These are phyloP conservation scores for Torymus auratus DNA, from an alignment of 2,888 invertebrate species.

Conservation along the genomic window DNA sequence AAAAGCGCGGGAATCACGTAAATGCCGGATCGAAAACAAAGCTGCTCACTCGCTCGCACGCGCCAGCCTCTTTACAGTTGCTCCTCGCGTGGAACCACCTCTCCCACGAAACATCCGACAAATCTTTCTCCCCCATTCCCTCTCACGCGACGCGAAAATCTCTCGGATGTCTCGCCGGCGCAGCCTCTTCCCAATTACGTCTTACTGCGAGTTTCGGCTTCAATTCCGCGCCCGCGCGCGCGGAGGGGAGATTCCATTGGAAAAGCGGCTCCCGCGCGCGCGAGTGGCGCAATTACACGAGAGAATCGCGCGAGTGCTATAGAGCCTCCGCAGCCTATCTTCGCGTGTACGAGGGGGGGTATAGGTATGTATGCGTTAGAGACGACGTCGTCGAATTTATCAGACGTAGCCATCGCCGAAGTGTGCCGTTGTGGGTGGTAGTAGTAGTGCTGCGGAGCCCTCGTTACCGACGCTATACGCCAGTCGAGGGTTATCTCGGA, in stretches of 20 bases:
- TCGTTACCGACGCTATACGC: too few species aligned
- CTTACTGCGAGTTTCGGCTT: conserved; percentile 38
- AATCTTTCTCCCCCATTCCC: too few species aligned
- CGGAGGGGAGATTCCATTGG: conserved; percentile 28
- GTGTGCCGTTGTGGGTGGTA: neutral
- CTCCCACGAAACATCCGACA: too few species aligned
- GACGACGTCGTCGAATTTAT: conserved; percentile 33
- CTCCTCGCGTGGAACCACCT: too few species aligned
- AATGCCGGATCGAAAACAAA: too few species aligned
- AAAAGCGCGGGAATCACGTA: too few species aligned
- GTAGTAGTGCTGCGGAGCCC: too few species aligned
- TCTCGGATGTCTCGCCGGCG: too few species aligned
- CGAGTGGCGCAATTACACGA: conserved; percentile 48
- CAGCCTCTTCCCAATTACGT: conserved; percentile 33
- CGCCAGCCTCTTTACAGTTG: too few species aligned
- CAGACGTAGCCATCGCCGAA: conserved; percentile 34
- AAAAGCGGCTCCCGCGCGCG: conserved; percentile 18
- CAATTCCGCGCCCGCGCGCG: conserved; percentile 30
- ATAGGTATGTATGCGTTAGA: neutral
- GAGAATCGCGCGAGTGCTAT: conserved; percentile 25
- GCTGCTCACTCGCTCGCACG: too few species aligned
- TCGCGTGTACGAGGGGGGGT: neutral
- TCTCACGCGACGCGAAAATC: too few species aligned
- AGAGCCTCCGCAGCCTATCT: conserved; percentile 6
- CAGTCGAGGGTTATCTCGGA: too few species aligned